Base-by-base conservation (phyloP, 2,113 vertebrate genomes). In the Mesitornis unicolor region DNA sequence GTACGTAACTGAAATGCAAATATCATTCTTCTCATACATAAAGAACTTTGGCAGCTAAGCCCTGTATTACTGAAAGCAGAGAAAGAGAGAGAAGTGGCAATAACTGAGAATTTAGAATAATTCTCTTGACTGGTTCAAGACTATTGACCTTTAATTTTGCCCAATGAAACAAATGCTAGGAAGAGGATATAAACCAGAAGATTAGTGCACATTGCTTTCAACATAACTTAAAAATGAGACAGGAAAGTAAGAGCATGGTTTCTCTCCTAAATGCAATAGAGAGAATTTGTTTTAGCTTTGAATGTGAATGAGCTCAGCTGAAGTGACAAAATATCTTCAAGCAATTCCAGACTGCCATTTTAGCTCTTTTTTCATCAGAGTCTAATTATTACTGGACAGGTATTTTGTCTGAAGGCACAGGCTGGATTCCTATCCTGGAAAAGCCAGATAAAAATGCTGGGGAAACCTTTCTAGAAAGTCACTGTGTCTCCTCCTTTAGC, bases 91-190 rank as follows among this genome's bases (percentile, higher is more conserved):
- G 48, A 90, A 94, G 81, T 15, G 35, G 73, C 82, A 88, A 11
- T 19, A 33, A 80, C 74, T 83, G 78, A 79, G 67, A 85, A 83
- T 35, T 56, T 21, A 59, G 67, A 86, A 40, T 65, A 84, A 90
- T 92, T 77, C 43, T 63, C 83, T 71, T 74, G 76, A 64, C 85
- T 93, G 93, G 83, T 90, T 95, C 76, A 84, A 88, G 92, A 86
- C 79, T 68, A 93, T 19, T 90, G 92, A 90, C 83, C 90, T 94
- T 90, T 90, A 84, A 78, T 89, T 95, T 75, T 68, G 36, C 73
- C 71, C 65, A 74, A 65, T 86, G 86, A 88, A 88, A 84, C 63
- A 90, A 83, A 80, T 43, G 82, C 68, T 54, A 75, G 75, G 48
- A 89, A 92, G 56, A 95, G 68, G n/a, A 87, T 36, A 89, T 75